phyloP scores from a whole-genome alignment of 2,888 invertebrate genomes.

The Oxytorus armatus region DNA sequence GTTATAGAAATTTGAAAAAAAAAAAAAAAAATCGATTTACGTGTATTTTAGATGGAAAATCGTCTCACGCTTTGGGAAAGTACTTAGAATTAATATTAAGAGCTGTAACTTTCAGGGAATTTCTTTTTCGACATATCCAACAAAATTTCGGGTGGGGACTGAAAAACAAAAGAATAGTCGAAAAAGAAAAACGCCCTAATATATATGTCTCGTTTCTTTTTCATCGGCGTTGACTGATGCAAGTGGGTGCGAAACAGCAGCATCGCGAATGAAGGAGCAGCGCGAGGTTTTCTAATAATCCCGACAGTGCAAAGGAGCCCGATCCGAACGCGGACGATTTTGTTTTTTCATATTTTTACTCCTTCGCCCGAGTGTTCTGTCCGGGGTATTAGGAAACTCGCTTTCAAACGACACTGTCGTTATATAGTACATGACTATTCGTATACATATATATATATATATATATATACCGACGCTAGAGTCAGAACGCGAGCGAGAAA shows the following conservation, averaged over 20 bases:
- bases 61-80: too few species aligned
- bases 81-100: too few species aligned
- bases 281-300: slow-evolving; percentile 44
- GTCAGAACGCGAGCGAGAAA: slow-evolving; percentile 69
- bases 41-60: too few species aligned
- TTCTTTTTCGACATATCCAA: too few species aligned
- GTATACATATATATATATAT: slow-evolving; percentile 19
- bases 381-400: slow-evolving; percentile 77
- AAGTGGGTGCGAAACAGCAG: slow-evolving; percentile 33
- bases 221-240: slow-evolving; percentile 26
- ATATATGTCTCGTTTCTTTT: too few species aligned
- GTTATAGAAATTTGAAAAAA: too few species aligned
- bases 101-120: too few species aligned
- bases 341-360: slow-evolving; percentile 45
- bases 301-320: slow-evolving; percentile 44
- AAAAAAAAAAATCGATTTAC: too few species aligned
- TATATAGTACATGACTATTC: slow-evolving; percentile 6
- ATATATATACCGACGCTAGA: slow-evolving; percentile 1
- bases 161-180: too few species aligned
- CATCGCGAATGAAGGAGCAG: slow-evolving; percentile 6
- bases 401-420: slow-evolving; percentile 68
- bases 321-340: slow-evolving; percentile 42
- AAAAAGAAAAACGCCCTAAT: too few species aligned
- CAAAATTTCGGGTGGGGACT: too few species aligned
- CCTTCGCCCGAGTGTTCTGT: slow-evolving; percentile 57